Conservation (phyloP, 2,113 vertebrate genomes). For the Malurus melanocephalus region DNA sequence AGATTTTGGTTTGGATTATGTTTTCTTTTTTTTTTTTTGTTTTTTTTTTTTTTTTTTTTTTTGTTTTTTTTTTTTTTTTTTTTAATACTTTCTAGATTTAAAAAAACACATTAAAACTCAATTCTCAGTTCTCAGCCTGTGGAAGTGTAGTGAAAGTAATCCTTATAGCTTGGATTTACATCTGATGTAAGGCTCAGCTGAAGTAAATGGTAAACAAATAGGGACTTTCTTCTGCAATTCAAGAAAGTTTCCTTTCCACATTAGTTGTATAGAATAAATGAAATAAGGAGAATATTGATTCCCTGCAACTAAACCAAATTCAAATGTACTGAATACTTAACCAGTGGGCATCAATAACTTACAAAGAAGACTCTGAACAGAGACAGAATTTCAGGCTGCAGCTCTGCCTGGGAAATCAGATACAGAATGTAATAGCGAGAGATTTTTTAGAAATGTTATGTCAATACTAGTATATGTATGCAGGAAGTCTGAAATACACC, state of each 20-base stretch:
- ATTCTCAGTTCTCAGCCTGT: neutral
- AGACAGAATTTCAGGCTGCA: neutral
- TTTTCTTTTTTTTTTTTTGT: neutral
- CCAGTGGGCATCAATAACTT: rapidly evolving
- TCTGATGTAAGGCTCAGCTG: neutral
- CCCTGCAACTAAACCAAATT: neutral
- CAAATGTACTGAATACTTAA: neutral
- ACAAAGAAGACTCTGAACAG: neutral
- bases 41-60: too few species aligned
- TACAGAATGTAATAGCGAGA: neutral
- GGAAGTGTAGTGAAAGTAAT: neutral
- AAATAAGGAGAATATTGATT: neutral
- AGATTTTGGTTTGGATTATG: neutral
- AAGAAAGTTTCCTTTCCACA: neutral
- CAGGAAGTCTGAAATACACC: neutral
- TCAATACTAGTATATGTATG: neutral
- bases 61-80: too few species aligned
- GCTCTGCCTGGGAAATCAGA: neutral
- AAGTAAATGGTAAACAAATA: neutral
- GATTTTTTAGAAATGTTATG: neutral
- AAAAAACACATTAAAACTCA: neutral
- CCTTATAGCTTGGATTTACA: neutral
- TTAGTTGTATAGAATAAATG: neutral
- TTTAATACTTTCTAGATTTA: neutral
- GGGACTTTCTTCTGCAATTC: neutral